Evolutionary conservation across 2,113 vertebrate species (phyloP).

Genomic region (Salminus brasiliensis): DNA sequence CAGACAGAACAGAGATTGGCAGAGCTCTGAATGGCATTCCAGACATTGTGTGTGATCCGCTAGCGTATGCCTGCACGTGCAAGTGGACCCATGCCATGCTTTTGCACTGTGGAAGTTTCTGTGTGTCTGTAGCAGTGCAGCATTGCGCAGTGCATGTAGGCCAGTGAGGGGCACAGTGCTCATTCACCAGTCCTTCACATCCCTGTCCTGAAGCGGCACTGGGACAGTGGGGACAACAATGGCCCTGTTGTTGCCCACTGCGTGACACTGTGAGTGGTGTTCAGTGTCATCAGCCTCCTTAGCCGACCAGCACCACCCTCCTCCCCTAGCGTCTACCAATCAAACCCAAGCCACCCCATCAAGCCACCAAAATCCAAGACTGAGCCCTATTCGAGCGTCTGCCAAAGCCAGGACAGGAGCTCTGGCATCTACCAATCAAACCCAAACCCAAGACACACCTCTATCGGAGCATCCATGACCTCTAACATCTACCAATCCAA

Average conservation of each 20-base stretch:
- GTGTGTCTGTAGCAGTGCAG: background rate
- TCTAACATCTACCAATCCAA: too few relatives aligned
- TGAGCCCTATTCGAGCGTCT: too few relatives aligned
- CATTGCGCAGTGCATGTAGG: background rate
- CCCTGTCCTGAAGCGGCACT: background rate
- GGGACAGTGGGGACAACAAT: background rate
- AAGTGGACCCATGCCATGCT: conserved; percentile 22
- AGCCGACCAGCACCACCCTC: background rate
- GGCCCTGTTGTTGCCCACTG: background rate
- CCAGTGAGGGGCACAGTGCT: background rate
- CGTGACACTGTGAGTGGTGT: background rate
- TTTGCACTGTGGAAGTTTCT: background rate
- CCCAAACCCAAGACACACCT: too few relatives aligned
- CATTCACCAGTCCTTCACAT: background rate
- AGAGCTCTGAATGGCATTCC: conserved; percentile 3
- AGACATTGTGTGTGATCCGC: background rate
- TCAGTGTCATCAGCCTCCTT: background rate
- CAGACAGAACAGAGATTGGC: background rate
- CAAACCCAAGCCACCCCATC: too few relatives aligned
- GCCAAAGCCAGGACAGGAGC: too few relatives aligned
- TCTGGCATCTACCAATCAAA: too few relatives aligned
- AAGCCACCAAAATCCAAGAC: too few relatives aligned
- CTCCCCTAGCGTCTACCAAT: too few relatives aligned
- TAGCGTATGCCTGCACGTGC: background rate
- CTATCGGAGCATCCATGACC: too few relatives aligned